phyloP scores from a whole-genome alignment of 64 coral and sea anemone species.

The Pocillopora damicornis region DNA sequence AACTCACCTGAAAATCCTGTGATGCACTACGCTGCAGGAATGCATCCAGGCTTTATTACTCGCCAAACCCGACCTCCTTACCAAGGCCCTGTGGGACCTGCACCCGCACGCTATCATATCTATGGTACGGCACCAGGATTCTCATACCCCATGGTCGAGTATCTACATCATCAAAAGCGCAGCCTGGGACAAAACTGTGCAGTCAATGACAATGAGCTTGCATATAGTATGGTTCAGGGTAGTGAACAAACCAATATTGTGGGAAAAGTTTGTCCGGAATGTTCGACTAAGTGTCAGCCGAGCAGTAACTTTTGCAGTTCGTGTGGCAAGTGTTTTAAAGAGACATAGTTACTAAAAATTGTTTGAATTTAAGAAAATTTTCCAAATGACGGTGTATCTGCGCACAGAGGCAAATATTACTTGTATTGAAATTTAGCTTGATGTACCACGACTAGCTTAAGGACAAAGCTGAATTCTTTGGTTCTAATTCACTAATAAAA shows the following conservation, averaged over 20 bases:
- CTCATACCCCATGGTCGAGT: conserved; percentile 76
- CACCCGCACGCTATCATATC: conserved; percentile 44
- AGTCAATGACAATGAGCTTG: conserved; percentile 22
- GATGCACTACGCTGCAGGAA: conserved; percentile 51
- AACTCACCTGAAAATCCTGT: conserved; percentile 57
- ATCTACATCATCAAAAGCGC: conserved; percentile 52
- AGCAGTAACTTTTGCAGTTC: conserved; percentile 84
- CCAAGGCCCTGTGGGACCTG: conserved; percentile 33
- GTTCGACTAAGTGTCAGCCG: conserved; percentile 62
- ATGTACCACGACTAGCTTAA: too few species aligned
- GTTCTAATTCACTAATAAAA: too few species aligned
- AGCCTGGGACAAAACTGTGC: conserved; percentile 35
- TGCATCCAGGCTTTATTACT: conserved; percentile 52
- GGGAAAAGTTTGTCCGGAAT: conserved; percentile 71
- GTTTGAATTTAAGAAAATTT: neutral
- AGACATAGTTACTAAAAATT: conserved; percentile 30
- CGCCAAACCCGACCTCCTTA: conserved; percentile 52
- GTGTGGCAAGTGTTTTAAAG: conserved; percentile 89
- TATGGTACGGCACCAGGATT: conserved; percentile 45
- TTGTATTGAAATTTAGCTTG: too few species aligned
- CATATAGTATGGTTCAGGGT: neutral
- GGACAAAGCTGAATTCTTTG: too few species aligned
- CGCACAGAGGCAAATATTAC: too few species aligned
- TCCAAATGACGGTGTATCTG: neutral
- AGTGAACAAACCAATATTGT: conserved; percentile 44